Percentiles rank a stretch among this genome's conserved stretches.
Evolutionary conservation across 1,140 invertebrate genomes (phyloP).

Genomic region (Bombus waltoni): DNA sequence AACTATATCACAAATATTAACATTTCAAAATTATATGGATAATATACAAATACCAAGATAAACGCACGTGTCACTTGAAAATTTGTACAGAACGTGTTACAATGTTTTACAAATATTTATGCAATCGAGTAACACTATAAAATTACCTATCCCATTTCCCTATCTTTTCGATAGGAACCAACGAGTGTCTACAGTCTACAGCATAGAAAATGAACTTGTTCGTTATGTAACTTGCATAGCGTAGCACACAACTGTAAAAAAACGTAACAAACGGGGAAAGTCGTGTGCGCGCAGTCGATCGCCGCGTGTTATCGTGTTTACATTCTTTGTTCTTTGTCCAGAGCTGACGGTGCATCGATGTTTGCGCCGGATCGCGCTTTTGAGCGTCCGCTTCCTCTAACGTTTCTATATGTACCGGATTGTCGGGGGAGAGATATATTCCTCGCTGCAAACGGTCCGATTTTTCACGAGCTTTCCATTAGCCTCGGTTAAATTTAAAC

Average conservation of each 20-base stretch:
- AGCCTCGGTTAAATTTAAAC: slow-evolving; percentile 10
- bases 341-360: slow-evolving; percentile 40
- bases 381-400: slow-evolving; percentile 25
- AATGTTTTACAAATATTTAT: no score
- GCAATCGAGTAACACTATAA: no score
- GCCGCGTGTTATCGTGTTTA: slow-evolving; percentile 61
- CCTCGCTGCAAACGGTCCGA: background rate
- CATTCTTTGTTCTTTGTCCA: slow-evolving; percentile 63
- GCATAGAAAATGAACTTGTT: slow-evolving; percentile 26
- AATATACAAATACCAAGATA: no score
- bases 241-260: slow-evolving; percentile 7
- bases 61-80: no score
- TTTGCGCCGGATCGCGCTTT: slow-evolving; percentile 47
- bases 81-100: no score
- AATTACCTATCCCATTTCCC: background rate
- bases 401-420: background rate
- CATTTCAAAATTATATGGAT: no score
- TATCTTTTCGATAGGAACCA: slow-evolving; percentile 24
- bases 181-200: background rate
- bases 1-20: no score
- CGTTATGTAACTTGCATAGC: slow-evolving; percentile 21
- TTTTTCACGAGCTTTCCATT: background rate
- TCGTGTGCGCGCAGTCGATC: slow-evolving; percentile 14
- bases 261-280: slow-evolving; percentile 44
- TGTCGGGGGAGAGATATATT: background rate